Conservation (phyloP, 1,140 invertebrate species). For the Micrasema minimum region DNA sequence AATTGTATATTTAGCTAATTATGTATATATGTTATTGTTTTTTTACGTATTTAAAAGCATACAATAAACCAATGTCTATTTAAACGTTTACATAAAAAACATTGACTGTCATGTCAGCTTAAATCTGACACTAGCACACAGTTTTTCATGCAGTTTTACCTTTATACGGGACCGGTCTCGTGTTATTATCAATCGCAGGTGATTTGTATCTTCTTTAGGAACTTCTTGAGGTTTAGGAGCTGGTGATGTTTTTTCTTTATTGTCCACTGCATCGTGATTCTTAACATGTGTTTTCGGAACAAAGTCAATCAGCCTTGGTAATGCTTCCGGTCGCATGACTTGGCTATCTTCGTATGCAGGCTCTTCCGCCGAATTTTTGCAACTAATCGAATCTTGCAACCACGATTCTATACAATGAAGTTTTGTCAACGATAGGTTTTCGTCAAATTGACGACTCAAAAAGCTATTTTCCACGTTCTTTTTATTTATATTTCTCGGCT, state of each 20-base stretch:
- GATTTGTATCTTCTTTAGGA: slow-evolving; percentile 27
- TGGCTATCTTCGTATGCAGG: slow-evolving; percentile 28
- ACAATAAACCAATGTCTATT: no score
- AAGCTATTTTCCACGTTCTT: slow-evolving; percentile 40
- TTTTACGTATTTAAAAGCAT: no score
- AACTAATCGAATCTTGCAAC: slow-evolving; percentile 59
- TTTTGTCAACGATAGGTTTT: slow-evolving; percentile 64
- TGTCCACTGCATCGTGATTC: slow-evolving; percentile 49
- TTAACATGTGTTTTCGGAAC: slow-evolving; percentile 68
- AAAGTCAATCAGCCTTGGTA: slow-evolving; percentile 76
- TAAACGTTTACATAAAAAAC: no score
- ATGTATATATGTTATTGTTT: no score
- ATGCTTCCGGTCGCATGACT: slow-evolving; percentile 58
- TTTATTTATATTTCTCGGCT: slow-evolving; percentile 50
- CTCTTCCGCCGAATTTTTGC: slow-evolving; percentile 38
- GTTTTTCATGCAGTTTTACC: no score
- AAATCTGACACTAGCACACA: no score
- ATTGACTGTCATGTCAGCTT: no score
- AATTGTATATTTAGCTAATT: no score
- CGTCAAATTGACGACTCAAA: slow-evolving; percentile 53
- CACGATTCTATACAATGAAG: slow-evolving; percentile 66
- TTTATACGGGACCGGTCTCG: no score
- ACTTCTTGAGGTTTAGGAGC: neutral
- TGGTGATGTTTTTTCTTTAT: slow-evolving; percentile 40
- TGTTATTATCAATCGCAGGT: slow-evolving; percentile 45